Evolutionary conservation across 2,797 vertebrate species (phyloP).

Genomic region (Melanitta fusca): DNA sequence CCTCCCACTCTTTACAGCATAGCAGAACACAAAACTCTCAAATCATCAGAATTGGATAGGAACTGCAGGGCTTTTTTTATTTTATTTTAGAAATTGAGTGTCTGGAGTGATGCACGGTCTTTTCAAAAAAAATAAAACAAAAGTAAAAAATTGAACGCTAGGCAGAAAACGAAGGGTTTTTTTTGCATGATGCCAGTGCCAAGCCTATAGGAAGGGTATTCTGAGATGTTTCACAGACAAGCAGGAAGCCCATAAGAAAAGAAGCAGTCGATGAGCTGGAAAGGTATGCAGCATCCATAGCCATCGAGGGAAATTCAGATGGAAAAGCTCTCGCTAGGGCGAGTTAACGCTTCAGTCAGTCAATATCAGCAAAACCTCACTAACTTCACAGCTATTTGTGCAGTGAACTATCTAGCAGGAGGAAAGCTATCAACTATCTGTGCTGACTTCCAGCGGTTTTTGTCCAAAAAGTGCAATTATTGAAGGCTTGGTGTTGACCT

Average conservation of each 20-base stretch:
- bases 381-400: fast-evolving
- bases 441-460: background rate
- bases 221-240: background rate
- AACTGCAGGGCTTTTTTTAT: background rate
- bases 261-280: background rate
- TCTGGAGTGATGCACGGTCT: background rate
- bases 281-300: background rate
- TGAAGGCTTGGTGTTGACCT: background rate
- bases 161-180: background rate
- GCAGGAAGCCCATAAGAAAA: background rate
- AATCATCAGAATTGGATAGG: constrained; percentile 8
- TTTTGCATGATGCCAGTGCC: background rate
- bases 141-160: background rate
- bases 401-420: background rate
- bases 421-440: background rate
- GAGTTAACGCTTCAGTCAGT: background rate
- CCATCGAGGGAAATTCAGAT: background rate
- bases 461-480: background rate
- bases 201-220: background rate
- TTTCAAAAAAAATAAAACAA: background rate
- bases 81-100: background rate
- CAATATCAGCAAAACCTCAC: background rate
- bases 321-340: background rate
- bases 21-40: background rate
- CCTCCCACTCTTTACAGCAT: background rate